A percentile compares a stretch with the other conserved stretches of the same genome.
Conservation (phyloP, 2,113 vertebrate species). For the Ceratotherium simum region DNA sequence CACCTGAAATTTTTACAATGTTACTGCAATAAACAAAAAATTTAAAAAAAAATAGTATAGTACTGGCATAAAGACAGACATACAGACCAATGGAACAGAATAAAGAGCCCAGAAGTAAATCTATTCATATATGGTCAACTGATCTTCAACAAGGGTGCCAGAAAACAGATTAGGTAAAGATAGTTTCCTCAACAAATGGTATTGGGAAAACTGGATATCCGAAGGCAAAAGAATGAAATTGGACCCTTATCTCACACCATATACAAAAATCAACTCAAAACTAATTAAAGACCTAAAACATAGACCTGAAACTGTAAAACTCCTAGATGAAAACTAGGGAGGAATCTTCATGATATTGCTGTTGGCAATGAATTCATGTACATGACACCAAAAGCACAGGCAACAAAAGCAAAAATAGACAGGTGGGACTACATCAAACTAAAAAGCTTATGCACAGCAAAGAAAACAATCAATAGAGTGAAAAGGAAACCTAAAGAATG, state of each 20-base stretch:
- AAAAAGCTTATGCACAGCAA: background rate
- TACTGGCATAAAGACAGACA: background rate
- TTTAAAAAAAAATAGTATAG: background rate
- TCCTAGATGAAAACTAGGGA: background rate
- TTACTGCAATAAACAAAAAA: no score
- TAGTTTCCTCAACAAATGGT: background rate
- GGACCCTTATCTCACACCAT: background rate
- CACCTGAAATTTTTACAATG: no score
- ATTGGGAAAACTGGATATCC: background rate
- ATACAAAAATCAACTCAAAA: background rate
- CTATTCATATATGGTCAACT: background rate
- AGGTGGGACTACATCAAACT: background rate
- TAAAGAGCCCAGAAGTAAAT: background rate
- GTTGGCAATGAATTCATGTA: background rate
- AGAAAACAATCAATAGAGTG: background rate
- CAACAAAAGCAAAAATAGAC: background rate
- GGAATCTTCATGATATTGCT: background rate
- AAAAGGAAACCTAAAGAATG: background rate
- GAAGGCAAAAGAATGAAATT: background rate
- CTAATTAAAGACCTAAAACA: background rate
- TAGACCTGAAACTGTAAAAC: background rate
- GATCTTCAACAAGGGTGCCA: background rate
- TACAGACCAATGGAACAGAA: background rate
- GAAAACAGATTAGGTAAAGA: background rate
- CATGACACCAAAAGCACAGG: background rate